Base-by-base conservation (phyloP, 2,888 invertebrate genomes). In the Nomada ferruginata region DNA sequence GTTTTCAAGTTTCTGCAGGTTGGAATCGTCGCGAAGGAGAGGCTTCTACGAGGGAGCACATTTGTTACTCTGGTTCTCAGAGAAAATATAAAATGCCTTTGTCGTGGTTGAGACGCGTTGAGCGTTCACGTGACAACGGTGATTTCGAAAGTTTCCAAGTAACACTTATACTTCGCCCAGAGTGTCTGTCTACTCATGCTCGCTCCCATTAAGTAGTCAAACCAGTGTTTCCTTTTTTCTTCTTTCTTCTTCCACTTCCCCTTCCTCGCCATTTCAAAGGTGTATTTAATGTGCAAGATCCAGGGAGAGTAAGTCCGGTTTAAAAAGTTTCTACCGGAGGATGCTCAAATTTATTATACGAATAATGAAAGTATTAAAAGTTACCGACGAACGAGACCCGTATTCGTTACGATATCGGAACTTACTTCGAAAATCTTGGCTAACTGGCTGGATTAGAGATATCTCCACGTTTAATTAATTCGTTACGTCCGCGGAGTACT, bases 391-490 rank as follows among this genome's bases (percentile, higher is more conserved):
- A 73, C 61, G 53, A 36, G 26, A 15, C 18, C 47, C 47, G 74
- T 63, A 61, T 66, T 82, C 61, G 61, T 20, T 66, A 26, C 65
- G 81, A 66, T 76, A 66, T 77, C 65, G 73, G 73, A 77, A 73
- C 61, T 73, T 60, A 70, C 60, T 73, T 69, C 0, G 20, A 53
- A 64, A 68, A 71, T 80, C 64, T 60, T 26, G 42, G 15, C 18
- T 10, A 15, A n/a, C 9, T n/a, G 23, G 15, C 20, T 13, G 26
- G 20, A 52, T 3, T 52, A 13, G 23, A 15, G 18, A 71, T 82
- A 73, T 66, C 73, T 61, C 60, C 68, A 18, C 69, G 23, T 77
- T 82, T 86, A 84, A 86, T 84, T 86, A 86, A 79, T 84, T 78
- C 76, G 86, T 86, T 86, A 86, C 53, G 69, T 74, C 70, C 64